Base-by-base conservation (phyloP, 2,888 invertebrate species). In the Rotaria magnacalcarata region DNA sequence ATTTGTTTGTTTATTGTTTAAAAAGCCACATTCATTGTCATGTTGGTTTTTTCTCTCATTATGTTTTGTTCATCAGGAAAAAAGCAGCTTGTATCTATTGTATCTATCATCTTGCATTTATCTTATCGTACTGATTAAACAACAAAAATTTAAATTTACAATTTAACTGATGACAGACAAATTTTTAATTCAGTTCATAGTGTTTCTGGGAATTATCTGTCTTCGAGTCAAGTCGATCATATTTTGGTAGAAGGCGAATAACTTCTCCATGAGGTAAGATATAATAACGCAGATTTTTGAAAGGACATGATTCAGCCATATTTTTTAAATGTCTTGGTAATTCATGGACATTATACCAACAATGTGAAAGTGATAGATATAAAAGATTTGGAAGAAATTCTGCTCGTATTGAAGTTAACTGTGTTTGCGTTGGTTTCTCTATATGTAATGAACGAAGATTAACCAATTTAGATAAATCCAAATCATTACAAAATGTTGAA, bases 1-100 rank as follows among this genome's bases (percentile, higher is more conserved):
- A 67, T 67, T 67, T 34, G 67, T 67, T 67, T 67, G 67, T 67
- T 34, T 67, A 67, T 67, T 67, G 67, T 67, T 67, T 34, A 27
- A 67, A 67, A 67, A 34, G 2, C 50, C 50, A 50, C 50, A 50
- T 50, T 50, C 50, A 50, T 50, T 50, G 67, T 67, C 34, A 34
- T 34, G 27, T 67, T 27, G 11, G 11, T 27, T 67, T 54, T 11
- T 54, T 11, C 34, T 67, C 27, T 27, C 27, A 27, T 34, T 27
- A 27, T 34, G 8, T 67, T 67, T 67, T 67, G 67, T 67, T 67
- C 11, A 34, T 67, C 67, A 67, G 27, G 34, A 34, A 34, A 54
- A 54, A 54, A 16, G 34, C 67, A 67, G 67, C 27, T 67, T 67
- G 67, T 67, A 67, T 67, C 34, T 67, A 67, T 67, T 67, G 67